Base-by-base conservation (phyloP, 2,113 vertebrate genomes). In the Cephalopterus ornatus region DNA sequence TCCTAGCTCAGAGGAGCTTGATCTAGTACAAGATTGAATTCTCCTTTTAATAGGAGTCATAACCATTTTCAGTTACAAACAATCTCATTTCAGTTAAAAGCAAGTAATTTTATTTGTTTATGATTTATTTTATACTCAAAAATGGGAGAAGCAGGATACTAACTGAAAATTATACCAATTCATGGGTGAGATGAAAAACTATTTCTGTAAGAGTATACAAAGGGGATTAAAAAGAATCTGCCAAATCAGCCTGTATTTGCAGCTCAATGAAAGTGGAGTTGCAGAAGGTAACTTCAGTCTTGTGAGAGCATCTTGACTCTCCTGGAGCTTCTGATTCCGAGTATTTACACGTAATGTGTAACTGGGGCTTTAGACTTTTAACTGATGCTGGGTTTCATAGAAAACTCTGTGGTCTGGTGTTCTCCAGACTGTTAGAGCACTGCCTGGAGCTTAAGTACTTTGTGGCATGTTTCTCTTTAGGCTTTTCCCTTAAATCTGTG, bases 391-490 rank as follows among this genome's bases (percentile, higher is more conserved):
- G 12, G 4, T 59, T 72, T 92, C 19, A 6, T 37, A 80, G 47
- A 39, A 74, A 52, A 13, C 3, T 1, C 55, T 49, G 27, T 66
- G 24, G 62, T 80, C 55, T 71, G 42, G 12, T 55, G 52, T 35
- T 84, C 37, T 83, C 14, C 33, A 41, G 56, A 17, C 46, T 30
- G 2, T 30, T 61, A 65, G 50, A 90, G 63, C 46, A 1, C 46
- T 85, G 92, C 75, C 67, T 89, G 77, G 77, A 90, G 92, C 85
- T 94, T 93, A 93, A 97, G 76, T 58, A 33, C 79, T 96, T 94
- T 61, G 83, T 89, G 92, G 56, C 76, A 58, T 94, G 91, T 96
- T 95, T 97, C 92, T 96, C 90, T 93, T 90, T 37, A 78, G 95
- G 93, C 79, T 96, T 95, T 96, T 92, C 50, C 32, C 62, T 75